These are phyloP conservation scores for Nymphalis polychloros DNA, from an alignment of 2,888 invertebrate genomes.

Conservation along the genomic window DNA sequence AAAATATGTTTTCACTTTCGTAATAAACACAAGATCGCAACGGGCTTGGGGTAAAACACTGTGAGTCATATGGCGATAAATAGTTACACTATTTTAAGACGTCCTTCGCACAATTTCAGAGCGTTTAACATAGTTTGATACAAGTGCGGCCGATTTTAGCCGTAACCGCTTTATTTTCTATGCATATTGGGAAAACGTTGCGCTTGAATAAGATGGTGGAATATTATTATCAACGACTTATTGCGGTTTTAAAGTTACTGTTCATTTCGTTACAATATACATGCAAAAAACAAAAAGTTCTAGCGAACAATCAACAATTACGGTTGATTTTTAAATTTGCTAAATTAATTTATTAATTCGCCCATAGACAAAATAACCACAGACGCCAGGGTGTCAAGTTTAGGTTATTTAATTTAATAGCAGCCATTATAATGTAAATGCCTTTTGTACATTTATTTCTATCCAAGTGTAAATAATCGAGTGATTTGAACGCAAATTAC, in stretches of 20 bases:
- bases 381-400: too few relatives aligned
- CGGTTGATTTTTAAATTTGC: too few relatives aligned
- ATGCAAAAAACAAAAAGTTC: too few relatives aligned
- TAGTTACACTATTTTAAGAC: conserved; percentile 72
- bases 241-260: neutral
- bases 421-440: too few relatives aligned
- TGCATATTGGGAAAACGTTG: neutral
- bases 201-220: neutral
- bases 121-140: conserved; percentile 69
- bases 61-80: conserved; percentile 64
- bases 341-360: too few relatives aligned
- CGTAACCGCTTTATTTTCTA: conserved; percentile 29
- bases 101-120: conserved; percentile 74
- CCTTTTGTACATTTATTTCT: neutral
- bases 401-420: too few relatives aligned
- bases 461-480: neutral
- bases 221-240: neutral
- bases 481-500: conserved; percentile 13
- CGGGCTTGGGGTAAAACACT: conserved; percentile 26
- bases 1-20: conserved; percentile 42
- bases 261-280: too few relatives aligned
- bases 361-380: too few relatives aligned
- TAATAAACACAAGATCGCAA: conserved; percentile 54
- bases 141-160: conserved; percentile 43
- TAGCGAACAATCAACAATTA: too few relatives aligned